Percentiles rank a stretch among this genome's conserved stretches.
phyloP scores from a whole-genome alignment of 2,888 invertebrate species.

The Drosophila phalerata region DNA sequence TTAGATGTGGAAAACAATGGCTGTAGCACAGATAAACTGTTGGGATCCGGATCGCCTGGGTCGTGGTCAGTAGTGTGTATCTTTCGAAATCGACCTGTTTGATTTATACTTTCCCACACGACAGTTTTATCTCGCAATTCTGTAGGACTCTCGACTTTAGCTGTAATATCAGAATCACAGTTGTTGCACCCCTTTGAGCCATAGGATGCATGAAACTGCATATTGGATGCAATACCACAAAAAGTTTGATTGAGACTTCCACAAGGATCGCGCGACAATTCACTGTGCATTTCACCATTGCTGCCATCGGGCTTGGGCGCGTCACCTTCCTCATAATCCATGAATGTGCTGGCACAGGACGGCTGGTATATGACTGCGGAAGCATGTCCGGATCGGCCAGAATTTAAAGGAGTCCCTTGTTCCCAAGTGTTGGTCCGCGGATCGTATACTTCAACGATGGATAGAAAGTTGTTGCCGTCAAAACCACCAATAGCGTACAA shows the following conservation, averaged over 20 bases:
- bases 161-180: slow-evolving; percentile 61
- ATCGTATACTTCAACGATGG: slow-evolving; percentile 95
- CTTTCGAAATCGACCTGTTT: slow-evolving; percentile 4
- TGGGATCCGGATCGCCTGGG: not conserved
- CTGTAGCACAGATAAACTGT: not conserved
- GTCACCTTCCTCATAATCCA: slow-evolving; percentile 82
- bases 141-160: not conserved
- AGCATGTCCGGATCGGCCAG: slow-evolving; percentile 96
- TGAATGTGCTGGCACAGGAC: slow-evolving; percentile 86
- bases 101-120: slow-evolving; percentile 12
- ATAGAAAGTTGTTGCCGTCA: slow-evolving; percentile 93
- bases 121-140: not conserved
- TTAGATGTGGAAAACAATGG: not conserved
- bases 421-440: slow-evolving; percentile 92
- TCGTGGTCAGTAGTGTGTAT: not conserved
- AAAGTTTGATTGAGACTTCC: slow-evolving; percentile 45
- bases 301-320: slow-evolving; percentile 45
- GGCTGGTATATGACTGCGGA: slow-evolving; percentile 95
- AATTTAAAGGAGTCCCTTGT: slow-evolving; percentile 91
- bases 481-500: slow-evolving; percentile 97
- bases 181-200: slow-evolving; percentile 75
- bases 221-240: slow-evolving; percentile 46
- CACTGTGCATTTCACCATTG: slow-evolving; percentile 34
- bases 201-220: slow-evolving; percentile 73
- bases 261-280: slow-evolving; percentile 36